A percentile compares a stretch with the other conserved stretches of the same genome.
Conservation (phyloP, 2,797 vertebrate species). For the Perodicticus potto region DNA sequence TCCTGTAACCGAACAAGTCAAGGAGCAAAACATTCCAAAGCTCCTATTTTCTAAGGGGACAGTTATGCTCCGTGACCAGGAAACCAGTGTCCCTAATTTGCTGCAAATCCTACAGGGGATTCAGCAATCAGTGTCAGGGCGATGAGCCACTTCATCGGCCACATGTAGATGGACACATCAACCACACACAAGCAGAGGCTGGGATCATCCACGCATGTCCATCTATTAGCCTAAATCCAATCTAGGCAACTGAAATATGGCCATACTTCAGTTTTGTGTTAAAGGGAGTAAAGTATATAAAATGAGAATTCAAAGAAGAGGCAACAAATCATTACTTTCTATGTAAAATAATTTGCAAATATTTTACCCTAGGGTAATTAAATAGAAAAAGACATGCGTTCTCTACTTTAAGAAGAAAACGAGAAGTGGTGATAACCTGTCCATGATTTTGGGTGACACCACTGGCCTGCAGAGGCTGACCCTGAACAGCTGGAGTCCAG, state of each 20-base stretch:
- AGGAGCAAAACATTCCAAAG: neutral
- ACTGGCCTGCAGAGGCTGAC: too few species aligned
- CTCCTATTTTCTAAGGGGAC: neutral
- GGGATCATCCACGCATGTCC: neutral
- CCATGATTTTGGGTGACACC: neutral
- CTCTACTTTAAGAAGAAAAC: neutral
- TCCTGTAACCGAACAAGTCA: neutral
- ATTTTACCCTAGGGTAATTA: neutral
- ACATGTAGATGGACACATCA: rapidly evolving
- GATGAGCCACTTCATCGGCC: neutral
- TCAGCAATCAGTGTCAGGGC: neutral
- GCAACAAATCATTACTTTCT: neutral
- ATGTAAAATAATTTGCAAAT: neutral
- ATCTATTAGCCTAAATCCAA: neutral
- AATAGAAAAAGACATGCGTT: too few species aligned
- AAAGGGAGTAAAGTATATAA: neutral
- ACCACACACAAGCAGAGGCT: neutral
- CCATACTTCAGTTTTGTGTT: neutral
- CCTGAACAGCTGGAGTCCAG: neutral
- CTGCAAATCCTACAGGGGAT: too few species aligned
- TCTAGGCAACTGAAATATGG: neutral
- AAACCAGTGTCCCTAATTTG: neutral
- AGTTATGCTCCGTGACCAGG: neutral
- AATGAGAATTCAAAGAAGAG: neutral
- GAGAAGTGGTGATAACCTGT: too few species aligned